Evolutionary conservation across 2,888 invertebrate species (phyloP).

Genomic region (Troides aeacus): DNA sequence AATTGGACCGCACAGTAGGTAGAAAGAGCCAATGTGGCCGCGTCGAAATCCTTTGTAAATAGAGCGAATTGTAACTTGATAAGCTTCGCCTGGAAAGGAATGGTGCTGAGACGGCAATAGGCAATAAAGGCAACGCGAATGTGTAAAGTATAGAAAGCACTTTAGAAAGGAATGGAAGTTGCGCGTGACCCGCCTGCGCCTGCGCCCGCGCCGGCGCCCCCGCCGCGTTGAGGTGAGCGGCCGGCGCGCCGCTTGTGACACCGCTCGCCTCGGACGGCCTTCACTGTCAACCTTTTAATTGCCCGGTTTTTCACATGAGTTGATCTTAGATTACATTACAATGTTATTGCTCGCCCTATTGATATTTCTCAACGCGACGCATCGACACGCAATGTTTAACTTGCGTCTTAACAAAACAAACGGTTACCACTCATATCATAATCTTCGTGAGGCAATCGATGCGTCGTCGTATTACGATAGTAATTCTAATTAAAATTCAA

Average conservation of each 20-base stretch:
- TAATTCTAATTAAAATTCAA: constrained; percentile 6
- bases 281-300: constrained; percentile 75
- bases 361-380: constrained; percentile 18
- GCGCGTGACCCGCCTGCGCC: constrained; percentile 70
- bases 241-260: constrained; percentile 56
- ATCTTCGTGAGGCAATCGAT: constrained; percentile 16
- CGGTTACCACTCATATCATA: constrained; percentile 12
- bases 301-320: constrained; percentile 55
- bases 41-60: constrained; percentile 36
- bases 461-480: constrained; percentile 7
- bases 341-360: constrained; percentile 21
- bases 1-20: constrained; percentile 40
- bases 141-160: constrained; percentile 73
- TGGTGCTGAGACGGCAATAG: constrained; percentile 58
- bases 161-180: constrained; percentile 79
- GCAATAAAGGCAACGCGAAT: constrained; percentile 45
- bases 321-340: constrained; percentile 35
- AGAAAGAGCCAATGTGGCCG: constrained; percentile 36
- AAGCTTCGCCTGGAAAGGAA: constrained; percentile 52
- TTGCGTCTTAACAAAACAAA: constrained; percentile 19
- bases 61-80: constrained; percentile 52
- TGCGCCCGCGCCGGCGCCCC: constrained; percentile 15
- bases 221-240: constrained; percentile 45
- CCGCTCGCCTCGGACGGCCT: constrained; percentile 70
- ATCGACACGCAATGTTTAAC: constrained; percentile 22